Percentiles rank a stretch among this genome's conserved stretches.
These are phyloP conservation scores for Pseudomyrmex flavicornis DNA, from an alignment of 1,140 invertebrate genomes.

Conservation along the genomic window DNA sequence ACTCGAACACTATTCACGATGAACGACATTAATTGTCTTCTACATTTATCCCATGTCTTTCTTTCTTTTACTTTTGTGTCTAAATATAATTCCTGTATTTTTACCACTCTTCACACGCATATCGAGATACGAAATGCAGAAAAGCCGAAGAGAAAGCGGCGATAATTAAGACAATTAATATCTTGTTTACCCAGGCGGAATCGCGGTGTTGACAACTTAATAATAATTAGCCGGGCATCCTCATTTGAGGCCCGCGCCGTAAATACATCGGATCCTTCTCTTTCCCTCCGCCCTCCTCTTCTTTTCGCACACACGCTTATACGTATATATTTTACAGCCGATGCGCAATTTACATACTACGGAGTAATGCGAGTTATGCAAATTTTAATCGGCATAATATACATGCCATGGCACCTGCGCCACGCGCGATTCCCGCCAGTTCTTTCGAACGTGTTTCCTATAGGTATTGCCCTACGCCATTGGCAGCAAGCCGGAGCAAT, in stretches of 20 bases:
- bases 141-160: not conserved
- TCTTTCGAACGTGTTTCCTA: not conserved
- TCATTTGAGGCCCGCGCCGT: conserved; percentile 25
- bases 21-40: too few relatives aligned
- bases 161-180: conserved; percentile 45
- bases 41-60: too few relatives aligned
- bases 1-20: too few relatives aligned
- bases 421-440: conserved; percentile 3
- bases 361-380: conserved; percentile 58
- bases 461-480: conserved; percentile 48
- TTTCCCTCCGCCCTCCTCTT: not conserved
- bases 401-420: conserved; percentile 38
- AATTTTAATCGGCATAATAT: conserved; percentile 60
- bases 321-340: conserved; percentile 43
- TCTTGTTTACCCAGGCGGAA: conserved; percentile 43
- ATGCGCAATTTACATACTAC: conserved; percentile 59
- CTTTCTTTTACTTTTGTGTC: too few relatives aligned
- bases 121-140: not conserved
- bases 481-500: conserved; percentile 56
- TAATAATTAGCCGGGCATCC: conserved; percentile 44
- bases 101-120: not conserved
- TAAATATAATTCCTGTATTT: not conserved
- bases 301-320: conserved; percentile 27
- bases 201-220: conserved; percentile 52
- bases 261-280: conserved; percentile 21